Percentiles rank a stretch among this genome's conserved stretches.
Conservation (phyloP, 2,888 invertebrate genomes). For the Maniola hyperantus region DNA sequence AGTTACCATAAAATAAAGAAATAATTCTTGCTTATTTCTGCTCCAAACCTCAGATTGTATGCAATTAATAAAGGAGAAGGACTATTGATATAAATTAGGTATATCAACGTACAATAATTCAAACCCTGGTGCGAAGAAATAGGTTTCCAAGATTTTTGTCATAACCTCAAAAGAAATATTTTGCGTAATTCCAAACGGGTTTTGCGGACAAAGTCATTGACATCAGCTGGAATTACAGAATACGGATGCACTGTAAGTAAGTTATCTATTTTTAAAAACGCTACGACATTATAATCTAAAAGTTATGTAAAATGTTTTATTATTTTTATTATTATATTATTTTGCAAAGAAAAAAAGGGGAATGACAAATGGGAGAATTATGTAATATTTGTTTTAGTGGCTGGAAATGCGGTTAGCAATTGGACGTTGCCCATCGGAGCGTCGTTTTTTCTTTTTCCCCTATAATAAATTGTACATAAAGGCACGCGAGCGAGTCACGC, state of each 20-base stretch:
- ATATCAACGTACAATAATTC: no score
- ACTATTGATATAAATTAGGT: no score
- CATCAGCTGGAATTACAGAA: no score
- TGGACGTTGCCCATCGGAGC: constrained; percentile 53
- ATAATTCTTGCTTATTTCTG: background rate
- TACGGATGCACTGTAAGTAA: no score
- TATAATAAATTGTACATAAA: constrained; percentile 76
- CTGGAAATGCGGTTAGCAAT: constrained; percentile 52
- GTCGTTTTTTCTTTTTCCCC: constrained; percentile 63
- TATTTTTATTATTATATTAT: background rate
- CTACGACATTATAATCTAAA: background rate
- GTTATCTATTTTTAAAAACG: no score
- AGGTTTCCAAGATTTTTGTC: no score
- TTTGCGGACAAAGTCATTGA: no score
- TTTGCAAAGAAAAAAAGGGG: constrained; percentile 14
- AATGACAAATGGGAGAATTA: constrained; percentile 39
- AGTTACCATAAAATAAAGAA: background rate
- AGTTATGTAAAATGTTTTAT: background rate
- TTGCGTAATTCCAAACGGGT: no score
- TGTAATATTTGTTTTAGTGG: constrained; percentile 47
- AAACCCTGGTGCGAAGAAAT: no score
- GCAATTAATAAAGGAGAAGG: background rate
- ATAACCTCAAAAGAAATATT: no score
- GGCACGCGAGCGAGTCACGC: constrained; percentile 75
- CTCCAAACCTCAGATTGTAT: background rate